Conservation (phyloP, 2,888 invertebrate genomes). For the Eupithecia exiguata region DNA sequence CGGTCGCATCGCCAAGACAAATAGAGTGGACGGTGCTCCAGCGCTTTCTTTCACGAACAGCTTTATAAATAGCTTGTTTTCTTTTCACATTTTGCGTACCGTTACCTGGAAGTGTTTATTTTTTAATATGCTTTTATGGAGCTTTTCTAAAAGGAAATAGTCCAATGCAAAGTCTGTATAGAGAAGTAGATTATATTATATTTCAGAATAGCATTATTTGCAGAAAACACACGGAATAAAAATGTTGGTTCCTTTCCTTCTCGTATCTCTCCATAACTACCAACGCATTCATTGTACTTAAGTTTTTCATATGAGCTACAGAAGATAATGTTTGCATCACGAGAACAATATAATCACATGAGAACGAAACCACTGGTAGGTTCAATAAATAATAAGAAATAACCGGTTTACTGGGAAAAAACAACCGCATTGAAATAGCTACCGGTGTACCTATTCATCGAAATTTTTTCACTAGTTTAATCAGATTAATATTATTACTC, state of each 20-base stretch:
- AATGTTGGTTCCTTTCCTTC: not conserved
- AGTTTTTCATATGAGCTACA: slow-evolving; percentile 4
- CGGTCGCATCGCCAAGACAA: slow-evolving; percentile 74
- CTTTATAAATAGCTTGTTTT: slow-evolving; percentile 73
- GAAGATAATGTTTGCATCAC: not conserved
- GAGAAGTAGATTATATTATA: not conserved
- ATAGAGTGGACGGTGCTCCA: slow-evolving; percentile 71
- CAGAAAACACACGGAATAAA: not conserved
- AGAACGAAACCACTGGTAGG: slow-evolving; percentile 25
- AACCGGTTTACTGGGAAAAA: slow-evolving; percentile 25
- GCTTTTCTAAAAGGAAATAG: not conserved
- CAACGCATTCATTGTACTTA: not conserved
- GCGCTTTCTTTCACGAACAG: slow-evolving; percentile 60
- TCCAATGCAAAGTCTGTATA: not conserved
- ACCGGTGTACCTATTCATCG: slow-evolving; percentile 10
- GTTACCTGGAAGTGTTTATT: not conserved
- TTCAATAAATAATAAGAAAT: slow-evolving; percentile 23
- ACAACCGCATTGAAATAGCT: slow-evolving; percentile 16
- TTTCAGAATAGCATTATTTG: not conserved
- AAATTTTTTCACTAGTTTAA: not conserved
- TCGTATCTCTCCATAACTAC: not conserved
- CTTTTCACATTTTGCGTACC: slow-evolving; percentile 55
- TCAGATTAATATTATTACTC: not conserved
- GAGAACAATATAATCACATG: slow-evolving; percentile 22
- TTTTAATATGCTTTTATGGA: not conserved